Evolutionary conservation across 2,113 vertebrate genomes (phyloP), one percentile per base, ranked within the genome.

Genomic region (Azemiops feae): DNA sequence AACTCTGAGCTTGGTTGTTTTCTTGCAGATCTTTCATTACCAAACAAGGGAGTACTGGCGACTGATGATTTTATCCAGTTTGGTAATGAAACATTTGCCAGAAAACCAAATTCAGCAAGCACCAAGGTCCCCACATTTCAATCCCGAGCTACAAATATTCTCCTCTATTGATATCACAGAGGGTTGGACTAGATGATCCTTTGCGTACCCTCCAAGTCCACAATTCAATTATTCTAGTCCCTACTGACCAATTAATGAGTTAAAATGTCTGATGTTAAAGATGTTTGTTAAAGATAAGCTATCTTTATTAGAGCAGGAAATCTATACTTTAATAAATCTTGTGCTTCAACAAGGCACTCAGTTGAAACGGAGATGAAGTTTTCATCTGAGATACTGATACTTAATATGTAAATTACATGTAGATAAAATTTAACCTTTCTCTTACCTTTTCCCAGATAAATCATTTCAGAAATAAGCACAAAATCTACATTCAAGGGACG

Each of bases 401-500:
- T 34, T 74, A 74, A 34, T 39, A 39, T 39, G n/a, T 34, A 74
- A 39, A 39, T 39, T 74, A 20, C n/a, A 74, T 74, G 16, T 74
- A 20, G 39, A 39, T 39, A 39, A 22, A 81, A 14, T 34, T 16
- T 7, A 12, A 12, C 52, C 23, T 8, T 7, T 27, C 16, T 64
- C 22, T 89, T 57, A 3, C 52, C 43, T 20, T 25, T 87, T 92
- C 92, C 53, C 47, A 99, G 99, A 91, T 99, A 86, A 99, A 99
- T 93, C 98, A 96, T 50, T 97, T 99, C 93, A 97, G 99, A 39
- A 97, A 98, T 81, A 97, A 97, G 54, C 98, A 99, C 95, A 98
- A 97, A 93, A 99, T 99, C 92, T 98, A 98, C 0, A 89, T 99
- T 3, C 98, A 99, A 1, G 99, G 99, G 39, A 98, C 98, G 5